phyloP scores from a whole-genome alignment of 2,113 vertebrate genomes.

The Callipepla californica region DNA sequence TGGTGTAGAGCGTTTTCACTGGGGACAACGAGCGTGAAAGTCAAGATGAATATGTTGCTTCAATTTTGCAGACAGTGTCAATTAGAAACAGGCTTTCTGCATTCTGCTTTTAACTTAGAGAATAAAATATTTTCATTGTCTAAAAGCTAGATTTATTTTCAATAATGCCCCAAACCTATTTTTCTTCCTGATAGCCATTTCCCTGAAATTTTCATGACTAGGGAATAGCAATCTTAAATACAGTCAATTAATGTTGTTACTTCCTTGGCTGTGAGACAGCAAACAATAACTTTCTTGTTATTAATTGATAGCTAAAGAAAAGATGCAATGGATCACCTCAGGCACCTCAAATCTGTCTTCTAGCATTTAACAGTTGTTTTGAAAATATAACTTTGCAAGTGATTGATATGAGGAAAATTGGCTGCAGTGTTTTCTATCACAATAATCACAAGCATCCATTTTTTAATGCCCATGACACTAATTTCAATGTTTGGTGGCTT shows the following conservation, averaged over 20 bases:
- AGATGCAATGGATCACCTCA: conserved; percentile 24
- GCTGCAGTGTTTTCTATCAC: conserved; percentile 15
- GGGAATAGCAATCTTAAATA: conserved; percentile 31
- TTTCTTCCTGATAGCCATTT: conserved; percentile 54
- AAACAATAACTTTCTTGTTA: conserved; percentile 33
- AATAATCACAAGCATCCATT: conserved; percentile 1
- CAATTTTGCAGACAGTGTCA: conserved; percentile 58
- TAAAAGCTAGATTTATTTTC: conserved; percentile 60
- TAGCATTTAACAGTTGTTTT: conserved; percentile 9
- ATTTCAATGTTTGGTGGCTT: not conserved
- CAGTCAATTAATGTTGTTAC: conserved; percentile 23
- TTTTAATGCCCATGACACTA: not conserved
- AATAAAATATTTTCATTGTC: conserved; percentile 70
- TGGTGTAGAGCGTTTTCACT: conserved; percentile 68
- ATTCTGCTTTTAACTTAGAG: conserved; percentile 70
- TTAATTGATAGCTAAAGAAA: conserved; percentile 40
- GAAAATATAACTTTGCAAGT: conserved; percentile 30
- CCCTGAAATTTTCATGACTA: not conserved
- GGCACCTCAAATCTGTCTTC: conserved; percentile 30
- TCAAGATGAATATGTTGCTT: conserved; percentile 62
- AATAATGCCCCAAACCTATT: conserved; percentile 47
- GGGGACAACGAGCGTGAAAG: conserved; percentile 63
- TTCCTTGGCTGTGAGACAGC: not conserved
- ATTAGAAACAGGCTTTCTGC: conserved; percentile 74
- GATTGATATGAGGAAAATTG: conserved; percentile 32